Base-by-base conservation (phyloP, 2,113 vertebrate genomes). In the Galeopterus variegatus region DNA sequence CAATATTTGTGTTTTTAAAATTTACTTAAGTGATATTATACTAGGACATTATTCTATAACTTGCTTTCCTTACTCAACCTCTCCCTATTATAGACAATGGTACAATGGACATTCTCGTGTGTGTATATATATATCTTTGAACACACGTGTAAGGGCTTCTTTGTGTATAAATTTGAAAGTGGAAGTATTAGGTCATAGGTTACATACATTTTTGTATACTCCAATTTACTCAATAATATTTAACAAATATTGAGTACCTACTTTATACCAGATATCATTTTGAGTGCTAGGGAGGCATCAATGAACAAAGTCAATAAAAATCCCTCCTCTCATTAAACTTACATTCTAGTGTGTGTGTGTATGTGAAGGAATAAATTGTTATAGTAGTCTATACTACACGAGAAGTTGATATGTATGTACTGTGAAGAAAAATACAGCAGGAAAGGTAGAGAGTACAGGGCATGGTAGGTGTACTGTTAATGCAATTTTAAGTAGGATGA, bases 131-230 rank as follows among this genome's bases (percentile, higher is more conserved):
- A 7, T 62, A 90, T 23, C 8, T 87, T 87, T 90, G n/a, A 82
- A 65, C 8, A 85, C 2, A 90, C 13, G 84, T 18, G 15, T 48
- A 80, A 23, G 56, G 11, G 36, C 19, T 65, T 73, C 79, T 64
- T 23, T 70, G 50, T 80, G 21, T 56, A 80, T 93, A 84, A 80
- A 93, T 91, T 80, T 96, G 15, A 33, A 96, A 83, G 28, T 52
- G 14, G 31, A 96, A 93, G 10, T 52, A 79, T 31, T 56, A 83
- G n/a, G 26, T 64, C 48, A 76, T 18, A 72, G 18, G 19, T 62
- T 62, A 83, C 6, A 69, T 69, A 15, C 26, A 77, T 91, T 89
- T 88, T 92, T 48, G 93, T 56, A 91, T 79, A 81, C 23, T 87
- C 50, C 86, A 60, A 90, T 69, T 67, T 60, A 65, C n/a, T 93